Conservation (phyloP, 2,888 invertebrate species). For the Xestoiulus laeticollis region DNA sequence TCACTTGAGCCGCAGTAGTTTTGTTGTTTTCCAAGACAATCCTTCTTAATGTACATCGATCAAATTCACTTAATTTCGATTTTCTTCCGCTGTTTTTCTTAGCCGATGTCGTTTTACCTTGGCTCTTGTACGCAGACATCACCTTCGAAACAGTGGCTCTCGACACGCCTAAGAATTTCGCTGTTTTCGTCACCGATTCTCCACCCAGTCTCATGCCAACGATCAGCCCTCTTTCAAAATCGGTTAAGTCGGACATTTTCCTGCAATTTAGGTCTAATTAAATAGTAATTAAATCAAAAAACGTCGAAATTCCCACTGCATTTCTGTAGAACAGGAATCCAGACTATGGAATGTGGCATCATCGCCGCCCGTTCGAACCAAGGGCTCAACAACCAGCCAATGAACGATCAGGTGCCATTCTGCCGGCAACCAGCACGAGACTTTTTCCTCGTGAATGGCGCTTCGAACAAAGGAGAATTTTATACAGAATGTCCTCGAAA, state of each 20-base stretch:
- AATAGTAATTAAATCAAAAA: too few species aligned
- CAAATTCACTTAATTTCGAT: background rate
- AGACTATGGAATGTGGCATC: too few species aligned
- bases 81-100: background rate
- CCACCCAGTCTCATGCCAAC: background rate
- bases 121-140: background rate
- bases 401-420: too few species aligned
- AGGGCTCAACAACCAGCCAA: too few species aligned
- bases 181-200: background rate
- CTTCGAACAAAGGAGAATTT: too few species aligned
- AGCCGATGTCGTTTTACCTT: background rate
- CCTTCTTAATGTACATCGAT: background rate
- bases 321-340: too few species aligned
- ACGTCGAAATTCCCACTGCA: too few species aligned
- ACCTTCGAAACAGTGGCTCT: background rate
- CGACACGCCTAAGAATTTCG: background rate
- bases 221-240: background rate
- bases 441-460: too few species aligned
- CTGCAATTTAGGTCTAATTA: background rate
- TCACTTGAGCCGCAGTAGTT: background rate
- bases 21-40: background rate
- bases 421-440: too few species aligned
- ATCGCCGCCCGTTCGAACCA: too few species aligned
- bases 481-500: too few species aligned
- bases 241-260: background rate